Evolutionary conservation across 2,797 vertebrate species (phyloP).

Genomic region (Tenualosa thibaudeaui): DNA sequence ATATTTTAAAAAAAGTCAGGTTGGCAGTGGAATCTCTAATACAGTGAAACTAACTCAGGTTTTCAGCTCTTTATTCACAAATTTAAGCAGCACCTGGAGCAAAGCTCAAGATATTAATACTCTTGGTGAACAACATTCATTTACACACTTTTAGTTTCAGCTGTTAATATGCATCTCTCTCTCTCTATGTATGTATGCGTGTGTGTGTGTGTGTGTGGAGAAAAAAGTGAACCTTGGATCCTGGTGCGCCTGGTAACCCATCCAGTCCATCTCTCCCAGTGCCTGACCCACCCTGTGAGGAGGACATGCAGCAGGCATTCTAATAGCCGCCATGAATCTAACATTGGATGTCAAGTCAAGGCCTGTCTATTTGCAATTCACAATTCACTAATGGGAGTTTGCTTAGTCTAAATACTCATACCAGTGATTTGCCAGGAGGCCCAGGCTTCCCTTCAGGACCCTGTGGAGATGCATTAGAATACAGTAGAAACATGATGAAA

Average conservation of each 20-base stretch:
- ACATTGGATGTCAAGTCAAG: neutral
- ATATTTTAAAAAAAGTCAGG: neutral
- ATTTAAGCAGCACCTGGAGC: neutral
- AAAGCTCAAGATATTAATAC: slow-evolving; percentile 20
- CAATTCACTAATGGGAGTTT: neutral
- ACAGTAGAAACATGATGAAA: neutral
- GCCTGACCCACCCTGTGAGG: slow-evolving; percentile 63
- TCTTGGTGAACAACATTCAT: neutral
- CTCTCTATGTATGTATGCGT: neutral
- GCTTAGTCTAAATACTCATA: slow-evolving; percentile 42
- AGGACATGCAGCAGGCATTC: neutral
- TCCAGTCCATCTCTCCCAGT: slow-evolving; percentile 61
- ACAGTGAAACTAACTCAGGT: neutral
- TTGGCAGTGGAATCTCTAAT: neutral
- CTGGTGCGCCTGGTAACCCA: slow-evolving; percentile 65
- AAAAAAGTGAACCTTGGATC: slow-evolving; percentile 66
- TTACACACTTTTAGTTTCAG: neutral
- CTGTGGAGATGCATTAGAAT: slow-evolving; percentile 52
- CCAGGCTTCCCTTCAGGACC: slow-evolving; percentile 79
- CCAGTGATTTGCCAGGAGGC: slow-evolving; percentile 65
- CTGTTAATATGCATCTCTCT: neutral
- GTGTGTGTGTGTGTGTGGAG: neutral
- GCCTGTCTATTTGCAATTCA: neutral
- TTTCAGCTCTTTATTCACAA: neutral
- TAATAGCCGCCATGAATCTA: neutral